Evolutionary conservation across 23 tunicate genomes (phyloP).

Genomic region (Ascidia mentula): DNA sequence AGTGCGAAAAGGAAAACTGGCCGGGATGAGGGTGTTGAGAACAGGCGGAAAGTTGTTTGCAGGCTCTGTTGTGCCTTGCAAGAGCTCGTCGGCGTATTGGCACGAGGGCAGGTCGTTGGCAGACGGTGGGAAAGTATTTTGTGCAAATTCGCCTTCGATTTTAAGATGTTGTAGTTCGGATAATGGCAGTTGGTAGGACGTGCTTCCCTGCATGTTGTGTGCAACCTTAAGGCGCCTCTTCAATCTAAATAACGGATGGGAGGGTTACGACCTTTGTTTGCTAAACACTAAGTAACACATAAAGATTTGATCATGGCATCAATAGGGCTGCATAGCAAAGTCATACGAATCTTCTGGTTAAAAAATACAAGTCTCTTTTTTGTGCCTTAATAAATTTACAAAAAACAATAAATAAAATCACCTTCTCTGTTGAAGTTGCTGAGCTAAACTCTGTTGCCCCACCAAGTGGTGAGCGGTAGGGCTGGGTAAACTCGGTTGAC

Average conservation of each 20-base stretch:
- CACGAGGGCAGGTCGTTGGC: not conserved
- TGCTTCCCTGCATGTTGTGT: not conserved
- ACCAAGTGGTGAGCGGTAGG: constrained; percentile 25
- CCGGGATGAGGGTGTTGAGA: not conserved
- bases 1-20: not conserved
- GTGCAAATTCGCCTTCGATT: constrained; percentile 28
- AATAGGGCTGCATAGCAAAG: not conserved
- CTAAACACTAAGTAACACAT: not conserved
- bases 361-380: not conserved
- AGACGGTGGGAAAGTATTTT: not conserved
- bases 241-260: not conserved
- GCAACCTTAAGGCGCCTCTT: constrained; percentile 39
- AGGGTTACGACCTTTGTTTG: not conserved
- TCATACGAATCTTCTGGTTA: not conserved
- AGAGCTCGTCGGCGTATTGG: not conserved
- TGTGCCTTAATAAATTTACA: no score
- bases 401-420: no score
- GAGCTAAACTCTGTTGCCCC: constrained; percentile 66
- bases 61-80: not conserved
- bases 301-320: not conserved
- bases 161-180: constrained; percentile 41
- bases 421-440: constrained; percentile 72
- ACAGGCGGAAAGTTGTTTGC: not conserved
- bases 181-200: constrained; percentile 24
- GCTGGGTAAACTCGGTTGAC: constrained; percentile 66